phyloP scores from a whole-genome alignment of 64 coral and sea anemone genomes.

The Catalaphyllia jardinei region DNA sequence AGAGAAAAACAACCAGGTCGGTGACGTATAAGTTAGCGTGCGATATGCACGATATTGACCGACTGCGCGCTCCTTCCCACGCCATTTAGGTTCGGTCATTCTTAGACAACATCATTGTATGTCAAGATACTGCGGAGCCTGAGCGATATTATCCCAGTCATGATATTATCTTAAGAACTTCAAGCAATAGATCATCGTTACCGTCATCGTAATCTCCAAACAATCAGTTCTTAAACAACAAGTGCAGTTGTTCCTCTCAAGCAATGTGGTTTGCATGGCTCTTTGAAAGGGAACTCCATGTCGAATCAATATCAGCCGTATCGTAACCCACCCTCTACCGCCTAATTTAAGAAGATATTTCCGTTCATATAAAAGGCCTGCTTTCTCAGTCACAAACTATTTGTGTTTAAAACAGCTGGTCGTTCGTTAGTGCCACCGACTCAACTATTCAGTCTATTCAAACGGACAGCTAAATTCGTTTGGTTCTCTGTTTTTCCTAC shows the following conservation, averaged over 20 bases:
- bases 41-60: constrained; percentile 42
- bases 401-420: neutral
- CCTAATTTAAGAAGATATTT: constrained; percentile 31
- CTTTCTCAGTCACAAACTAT: neutral
- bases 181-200: constrained; percentile 45
- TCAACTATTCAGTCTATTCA: neutral
- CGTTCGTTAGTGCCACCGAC: neutral
- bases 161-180: constrained; percentile 44
- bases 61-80: constrained; percentile 16
- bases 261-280: constrained; percentile 21
- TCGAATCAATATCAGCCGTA: constrained; percentile 44
- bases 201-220: constrained; percentile 43
- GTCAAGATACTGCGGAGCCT: constrained; percentile 13
- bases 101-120: constrained; percentile 2
- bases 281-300: constrained; percentile 35
- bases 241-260: neutral
- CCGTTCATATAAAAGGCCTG: constrained; percentile 10
- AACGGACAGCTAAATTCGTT: neutral
- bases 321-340: constrained; percentile 22
- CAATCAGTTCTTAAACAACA: constrained; percentile 50
- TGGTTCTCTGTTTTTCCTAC: neutral
- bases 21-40: constrained; percentile 46
- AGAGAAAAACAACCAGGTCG: constrained; percentile 50
- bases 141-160: constrained; percentile 22
- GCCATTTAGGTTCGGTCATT: constrained; percentile 26